phyloP scores from a whole-genome alignment of 2,888 invertebrate genomes.

The Phortica magna region DNA sequence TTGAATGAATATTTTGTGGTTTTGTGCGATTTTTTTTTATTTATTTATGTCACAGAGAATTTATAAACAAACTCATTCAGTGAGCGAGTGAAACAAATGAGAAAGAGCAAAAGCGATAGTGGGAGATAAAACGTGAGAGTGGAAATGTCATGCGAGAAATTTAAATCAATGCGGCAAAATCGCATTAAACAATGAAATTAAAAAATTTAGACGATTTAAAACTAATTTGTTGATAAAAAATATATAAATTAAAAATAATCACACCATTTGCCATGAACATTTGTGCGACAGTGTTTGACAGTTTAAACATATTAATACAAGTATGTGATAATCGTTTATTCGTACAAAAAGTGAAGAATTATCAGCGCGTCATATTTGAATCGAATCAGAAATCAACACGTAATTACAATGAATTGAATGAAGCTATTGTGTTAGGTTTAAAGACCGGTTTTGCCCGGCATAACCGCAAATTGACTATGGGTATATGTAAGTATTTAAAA shows the following conservation, averaged over 20 bases:
- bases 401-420: neutral
- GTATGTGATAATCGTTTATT: too few relatives aligned
- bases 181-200: neutral
- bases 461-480: neutral
- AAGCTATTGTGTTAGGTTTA: neutral
- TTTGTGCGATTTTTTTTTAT: too few relatives aligned
- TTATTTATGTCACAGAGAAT: neutral
- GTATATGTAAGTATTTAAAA: neutral
- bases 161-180: neutral
- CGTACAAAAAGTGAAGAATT: neutral
- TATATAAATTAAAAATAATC: neutral
- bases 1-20: neutral
- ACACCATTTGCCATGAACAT: neutral
- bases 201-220: neutral
- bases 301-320: neutral
- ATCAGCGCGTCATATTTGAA: neutral
- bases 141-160: neutral
- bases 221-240: too few relatives aligned
- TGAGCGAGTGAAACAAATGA: neutral
- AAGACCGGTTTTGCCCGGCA: constrained; percentile 3
- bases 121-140: neutral
- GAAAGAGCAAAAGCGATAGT: neutral
- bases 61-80: neutral
- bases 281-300: neutral
- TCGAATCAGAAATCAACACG: constrained; percentile 17